Percentiles rank a stretch among this genome's conserved stretches.
phyloP scores from a whole-genome alignment of 2,797 vertebrate genomes.

The Phalanger gymnotis region DNA sequence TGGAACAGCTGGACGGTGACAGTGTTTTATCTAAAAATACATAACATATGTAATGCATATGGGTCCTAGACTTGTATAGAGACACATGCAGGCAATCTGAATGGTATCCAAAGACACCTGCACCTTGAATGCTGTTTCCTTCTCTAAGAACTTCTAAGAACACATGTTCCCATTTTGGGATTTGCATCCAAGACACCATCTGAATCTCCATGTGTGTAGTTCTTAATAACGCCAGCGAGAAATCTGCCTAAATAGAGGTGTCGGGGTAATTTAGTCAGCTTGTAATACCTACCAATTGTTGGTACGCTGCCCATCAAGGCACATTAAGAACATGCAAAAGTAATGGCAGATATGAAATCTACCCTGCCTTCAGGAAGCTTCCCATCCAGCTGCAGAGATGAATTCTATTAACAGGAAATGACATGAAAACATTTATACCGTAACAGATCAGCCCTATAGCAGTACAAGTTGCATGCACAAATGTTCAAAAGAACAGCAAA shows the following conservation, averaged over 20 bases:
- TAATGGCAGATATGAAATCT: conserved; percentile 17
- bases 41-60: conserved; percentile 74
- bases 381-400: not conserved
- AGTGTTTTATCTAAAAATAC: conserved; percentile 75
- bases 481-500: not conserved
- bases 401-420: not conserved
- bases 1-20: conserved; percentile 72
- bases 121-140: conserved; percentile 69
- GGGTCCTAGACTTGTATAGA: conserved; percentile 79
- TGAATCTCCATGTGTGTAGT: conserved; percentile 80
- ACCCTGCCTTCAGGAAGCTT: conserved; percentile 26
- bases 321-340: not conserved
- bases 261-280: conserved; percentile 52
- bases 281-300: conserved; percentile 26
- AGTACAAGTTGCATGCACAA: not conserved
- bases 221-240: conserved; percentile 73
- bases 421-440: not conserved
- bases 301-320: not conserved
- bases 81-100: conserved; percentile 79
- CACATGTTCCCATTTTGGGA: conserved; percentile 76
- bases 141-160: conserved; percentile 66
- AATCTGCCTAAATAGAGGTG: conserved; percentile 63
- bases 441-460: not conserved
- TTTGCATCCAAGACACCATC: conserved; percentile 71
- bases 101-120: conserved; percentile 75